Evolutionary conservation across 1,140 invertebrate genomes (phyloP).

Genomic region (Leptestheria dahalacensis): DNA sequence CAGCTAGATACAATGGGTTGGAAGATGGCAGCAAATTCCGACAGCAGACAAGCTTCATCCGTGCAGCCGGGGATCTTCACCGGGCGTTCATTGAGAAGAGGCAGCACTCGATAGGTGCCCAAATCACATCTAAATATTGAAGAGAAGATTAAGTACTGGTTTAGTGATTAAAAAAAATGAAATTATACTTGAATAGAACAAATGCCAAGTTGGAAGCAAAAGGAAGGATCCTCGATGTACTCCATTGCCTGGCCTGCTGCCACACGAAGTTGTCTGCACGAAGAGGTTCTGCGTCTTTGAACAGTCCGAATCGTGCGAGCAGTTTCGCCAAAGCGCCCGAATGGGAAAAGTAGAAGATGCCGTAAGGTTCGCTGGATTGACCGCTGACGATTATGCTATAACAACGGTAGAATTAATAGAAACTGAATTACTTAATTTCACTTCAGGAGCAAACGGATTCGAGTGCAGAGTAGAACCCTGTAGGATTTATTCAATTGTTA

Average conservation of each 20-base stretch:
- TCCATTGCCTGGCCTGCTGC: conserved; percentile 47
- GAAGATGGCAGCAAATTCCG: conserved; percentile 6
- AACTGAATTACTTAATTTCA: too few species aligned
- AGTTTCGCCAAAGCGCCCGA: conserved; percentile 72
- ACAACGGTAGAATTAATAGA: too few species aligned
- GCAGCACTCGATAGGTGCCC: conserved; percentile 2
- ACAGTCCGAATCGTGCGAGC: conserved; percentile 54
- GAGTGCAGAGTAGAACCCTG: neutral
- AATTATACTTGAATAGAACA: conserved; percentile 44
- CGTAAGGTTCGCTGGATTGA: conserved; percentile 25
- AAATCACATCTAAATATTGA: conserved; percentile 12
- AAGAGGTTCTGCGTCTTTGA: conserved; percentile 46
- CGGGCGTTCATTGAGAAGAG: conserved; percentile 8
- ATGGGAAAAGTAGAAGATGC: conserved; percentile 67
- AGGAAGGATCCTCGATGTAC: conserved; percentile 53
- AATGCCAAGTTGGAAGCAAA: conserved; percentile 74
- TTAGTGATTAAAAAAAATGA: neutral
- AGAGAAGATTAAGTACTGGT: too few species aligned
- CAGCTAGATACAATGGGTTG: conserved; percentile 7
- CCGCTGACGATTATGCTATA: neutral
- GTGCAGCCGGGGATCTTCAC: conserved; percentile 1
- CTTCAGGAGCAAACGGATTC: too few species aligned
- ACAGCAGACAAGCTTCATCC: neutral
- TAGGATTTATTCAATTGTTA: conserved; percentile 17
- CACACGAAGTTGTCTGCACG: conserved; percentile 40